phyloP scores from a whole-genome alignment of 2,888 invertebrate species.

The Andrena marginata region DNA sequence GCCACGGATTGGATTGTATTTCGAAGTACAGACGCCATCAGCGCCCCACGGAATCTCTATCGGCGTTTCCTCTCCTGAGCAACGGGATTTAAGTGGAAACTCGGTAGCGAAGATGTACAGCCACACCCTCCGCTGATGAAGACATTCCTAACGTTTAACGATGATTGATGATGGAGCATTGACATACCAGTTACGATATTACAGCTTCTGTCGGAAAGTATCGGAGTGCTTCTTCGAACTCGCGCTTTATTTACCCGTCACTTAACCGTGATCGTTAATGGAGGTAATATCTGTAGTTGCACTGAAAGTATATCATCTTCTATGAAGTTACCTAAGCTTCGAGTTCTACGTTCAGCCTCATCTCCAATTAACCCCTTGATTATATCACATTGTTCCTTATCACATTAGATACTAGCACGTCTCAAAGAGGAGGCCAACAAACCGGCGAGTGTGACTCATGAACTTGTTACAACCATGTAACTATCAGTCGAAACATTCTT shows the following conservation, averaged over 20 bases:
- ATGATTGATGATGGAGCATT: conserved; percentile 3
- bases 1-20: conserved; percentile 75
- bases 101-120: conserved; percentile 34
- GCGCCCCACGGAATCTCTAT: conserved; percentile 33
- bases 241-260: neutral
- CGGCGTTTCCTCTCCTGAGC: conserved; percentile 26
- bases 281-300: too few species aligned
- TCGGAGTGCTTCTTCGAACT: neutral
- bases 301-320: too few species aligned
- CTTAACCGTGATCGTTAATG: too few species aligned
- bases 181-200: neutral
- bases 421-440: too few species aligned
- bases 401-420: neutral
- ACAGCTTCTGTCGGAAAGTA: neutral
- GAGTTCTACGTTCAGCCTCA: too few species aligned
- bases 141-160: neutral
- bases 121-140: neutral
- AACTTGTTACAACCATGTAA: too few species aligned
- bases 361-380: neutral
- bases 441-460: too few species aligned
- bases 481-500: too few species aligned
- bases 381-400: neutral
- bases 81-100: conserved; percentile 31
- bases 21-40: conserved; percentile 53
- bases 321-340: too few species aligned